These are phyloP conservation scores for Chydorus sphaericus DNA, from an alignment of 2,888 invertebrate species.

Conservation along the genomic window DNA sequence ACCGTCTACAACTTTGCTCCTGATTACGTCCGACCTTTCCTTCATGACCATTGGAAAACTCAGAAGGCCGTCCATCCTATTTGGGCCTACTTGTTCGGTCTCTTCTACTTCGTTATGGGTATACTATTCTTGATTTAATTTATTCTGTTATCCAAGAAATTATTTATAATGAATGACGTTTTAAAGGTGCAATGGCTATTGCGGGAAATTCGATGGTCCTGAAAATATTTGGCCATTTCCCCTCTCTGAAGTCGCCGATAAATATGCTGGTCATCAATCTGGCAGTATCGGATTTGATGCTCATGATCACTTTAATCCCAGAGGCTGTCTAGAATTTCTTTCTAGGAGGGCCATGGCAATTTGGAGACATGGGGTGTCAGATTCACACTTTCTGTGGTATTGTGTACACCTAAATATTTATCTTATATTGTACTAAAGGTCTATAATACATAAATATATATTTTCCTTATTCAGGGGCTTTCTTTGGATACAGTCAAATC, in stretches of 20 bases:
- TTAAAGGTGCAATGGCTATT: constrained; percentile 9
- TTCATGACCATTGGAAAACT: constrained; percentile 20
- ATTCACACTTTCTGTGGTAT: constrained; percentile 24
- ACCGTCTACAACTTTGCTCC: constrained; percentile 14
- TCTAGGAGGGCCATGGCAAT: constrained; percentile 22
- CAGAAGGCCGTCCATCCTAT: constrained; percentile 20
- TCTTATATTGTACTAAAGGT: no score
- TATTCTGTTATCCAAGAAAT: neutral
- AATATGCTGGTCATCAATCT: constrained; percentile 27
- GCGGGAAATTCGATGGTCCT: constrained; percentile 9
- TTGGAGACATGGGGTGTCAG: constrained; percentile 25
- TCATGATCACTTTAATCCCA: constrained; percentile 23
- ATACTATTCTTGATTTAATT: neutral
- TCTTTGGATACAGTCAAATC: constrained; percentile 29
- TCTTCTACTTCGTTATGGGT: constrained; percentile 18
- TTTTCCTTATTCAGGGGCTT: constrained; percentile 22
- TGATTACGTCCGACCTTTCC: constrained; percentile 12
- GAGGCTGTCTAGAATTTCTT: constrained; percentile 17
- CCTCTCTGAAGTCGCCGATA: constrained; percentile 24
- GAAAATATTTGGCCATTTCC: constrained; percentile 7
- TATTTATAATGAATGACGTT: neutral
- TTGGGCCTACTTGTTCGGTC: constrained; percentile 20
- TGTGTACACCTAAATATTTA: neutral
- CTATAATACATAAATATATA: no score
- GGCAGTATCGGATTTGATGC: constrained; percentile 25